Evolutionary conservation across 2,113 vertebrate species (phyloP).

Genomic region (Ptychochromis oligacanthus): DNA sequence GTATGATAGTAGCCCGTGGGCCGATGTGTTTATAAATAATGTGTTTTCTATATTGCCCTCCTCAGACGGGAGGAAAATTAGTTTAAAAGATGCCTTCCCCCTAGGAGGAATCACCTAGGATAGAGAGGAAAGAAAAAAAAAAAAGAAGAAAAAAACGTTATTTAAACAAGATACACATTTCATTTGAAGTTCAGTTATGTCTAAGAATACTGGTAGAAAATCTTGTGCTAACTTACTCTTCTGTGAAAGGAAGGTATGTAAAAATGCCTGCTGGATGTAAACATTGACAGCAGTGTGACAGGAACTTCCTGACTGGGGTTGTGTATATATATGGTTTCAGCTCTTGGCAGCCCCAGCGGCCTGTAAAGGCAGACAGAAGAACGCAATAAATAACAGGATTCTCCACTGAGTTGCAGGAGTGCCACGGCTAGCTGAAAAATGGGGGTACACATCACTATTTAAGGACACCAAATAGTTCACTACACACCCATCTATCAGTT

Average conservation of each 20-base stretch:
- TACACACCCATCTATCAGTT: neutral
- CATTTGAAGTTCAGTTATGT: neutral
- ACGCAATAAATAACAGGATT: neutral
- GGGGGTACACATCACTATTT: neutral
- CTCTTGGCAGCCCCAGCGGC: constrained; percentile 89
- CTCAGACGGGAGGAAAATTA: constrained; percentile 94
- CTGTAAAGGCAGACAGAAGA: constrained; percentile 70
- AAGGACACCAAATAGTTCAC: neutral
- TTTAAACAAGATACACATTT: neutral
- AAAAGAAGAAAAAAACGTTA: neutral
- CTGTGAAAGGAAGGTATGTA: constrained; percentile 92
- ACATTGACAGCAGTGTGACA: constrained; percentile 93
- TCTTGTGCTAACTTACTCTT: constrained; percentile 84
- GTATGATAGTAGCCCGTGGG: constrained; percentile 91
- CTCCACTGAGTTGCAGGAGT: neutral
- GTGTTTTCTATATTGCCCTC: constrained; percentile 94
- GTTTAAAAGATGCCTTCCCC: constrained; percentile 93
- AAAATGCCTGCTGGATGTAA: constrained; percentile 94
- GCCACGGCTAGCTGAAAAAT: neutral
- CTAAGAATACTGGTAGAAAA: neutral
- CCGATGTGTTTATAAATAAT: constrained; percentile 99
- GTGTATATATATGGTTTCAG: constrained; percentile 91
- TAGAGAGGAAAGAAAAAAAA: neutral
- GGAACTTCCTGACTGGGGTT: constrained; percentile 93
- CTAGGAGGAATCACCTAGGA: constrained; percentile 91